Evolutionary conservation across 2,888 invertebrate species (phyloP).

Genomic region (Caenorhabditis becei): DNA sequence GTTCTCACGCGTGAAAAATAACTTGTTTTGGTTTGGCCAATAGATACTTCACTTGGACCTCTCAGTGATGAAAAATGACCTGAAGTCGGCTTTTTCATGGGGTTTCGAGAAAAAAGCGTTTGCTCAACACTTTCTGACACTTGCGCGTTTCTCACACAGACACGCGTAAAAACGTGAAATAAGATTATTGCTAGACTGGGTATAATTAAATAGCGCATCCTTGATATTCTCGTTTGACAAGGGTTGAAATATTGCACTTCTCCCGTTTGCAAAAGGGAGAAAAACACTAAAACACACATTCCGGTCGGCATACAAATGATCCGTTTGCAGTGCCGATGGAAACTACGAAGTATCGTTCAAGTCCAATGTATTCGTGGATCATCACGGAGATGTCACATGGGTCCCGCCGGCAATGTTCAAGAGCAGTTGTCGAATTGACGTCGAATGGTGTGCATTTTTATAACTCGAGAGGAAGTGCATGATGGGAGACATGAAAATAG

Average conservation of each 20-base stretch:
- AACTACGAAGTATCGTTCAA: conserved; percentile 96
- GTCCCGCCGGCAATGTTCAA: conserved; percentile 96
- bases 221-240: conserved; percentile 50
- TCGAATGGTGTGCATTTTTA: conserved; percentile 64
- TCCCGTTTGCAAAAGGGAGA: background rate
- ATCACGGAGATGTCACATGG: conserved; percentile 88
- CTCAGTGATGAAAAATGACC: conserved; percentile 55
- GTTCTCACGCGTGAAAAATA: conserved; percentile 52
- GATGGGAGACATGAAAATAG: background rate
- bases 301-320: conserved; percentile 10
- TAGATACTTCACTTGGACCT: conserved; percentile 31
- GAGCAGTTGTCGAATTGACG: conserved; percentile 74
- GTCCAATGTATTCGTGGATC: conserved; percentile 71
- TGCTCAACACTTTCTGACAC: conserved; percentile 8
- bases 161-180: conserved; percentile 26
- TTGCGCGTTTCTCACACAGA: background rate
- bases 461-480: background rate
- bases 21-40: conserved; percentile 56
- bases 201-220: conserved; percentile 45
- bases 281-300: conserved; percentile 1
- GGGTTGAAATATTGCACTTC: conserved; percentile 47
- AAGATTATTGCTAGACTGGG: conserved; percentile 38
- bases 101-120: conserved; percentile 10
- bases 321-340: conserved; percentile 91
- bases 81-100: conserved; percentile 35